These are phyloP conservation scores for Pitangus sulphuratus DNA, from an alignment of 2,797 vertebrate genomes.

Conservation along the genomic window DNA sequence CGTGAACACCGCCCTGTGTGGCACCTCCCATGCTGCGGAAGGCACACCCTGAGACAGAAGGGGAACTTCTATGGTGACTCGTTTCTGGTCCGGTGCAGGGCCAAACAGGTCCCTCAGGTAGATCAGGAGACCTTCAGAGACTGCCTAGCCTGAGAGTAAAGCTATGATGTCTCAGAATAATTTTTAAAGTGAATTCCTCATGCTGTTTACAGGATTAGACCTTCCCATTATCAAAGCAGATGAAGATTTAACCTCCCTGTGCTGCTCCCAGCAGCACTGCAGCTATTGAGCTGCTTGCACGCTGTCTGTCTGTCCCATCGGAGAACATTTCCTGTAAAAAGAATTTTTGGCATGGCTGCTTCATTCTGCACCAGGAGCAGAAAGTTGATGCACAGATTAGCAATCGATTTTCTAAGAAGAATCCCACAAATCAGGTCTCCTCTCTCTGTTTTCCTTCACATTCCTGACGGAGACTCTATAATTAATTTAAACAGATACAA, in stretches of 20 bases:
- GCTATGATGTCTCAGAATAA: background rate
- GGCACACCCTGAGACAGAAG: background rate
- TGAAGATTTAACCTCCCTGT: background rate
- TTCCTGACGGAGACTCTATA: slow-evolving; percentile 51
- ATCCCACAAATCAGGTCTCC: slow-evolving; percentile 40
- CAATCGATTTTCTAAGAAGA: slow-evolving; percentile 34
- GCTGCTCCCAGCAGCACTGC: background rate
- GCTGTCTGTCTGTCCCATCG: background rate
- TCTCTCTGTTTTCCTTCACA: slow-evolving; percentile 41
- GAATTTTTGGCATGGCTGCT: slow-evolving; percentile 8
- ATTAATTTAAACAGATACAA: slow-evolving; percentile 66
- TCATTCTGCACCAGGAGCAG: background rate
- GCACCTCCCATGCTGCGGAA: background rate
- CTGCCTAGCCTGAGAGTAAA: background rate
- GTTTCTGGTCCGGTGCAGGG: background rate
- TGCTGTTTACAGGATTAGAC: background rate
- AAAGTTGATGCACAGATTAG: slow-evolving; percentile 28
- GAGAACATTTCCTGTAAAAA: slow-evolving; percentile 39
- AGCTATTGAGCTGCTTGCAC: background rate
- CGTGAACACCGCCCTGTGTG: background rate
- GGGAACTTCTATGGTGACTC: background rate
- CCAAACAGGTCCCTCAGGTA: background rate
- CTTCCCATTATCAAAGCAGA: background rate
- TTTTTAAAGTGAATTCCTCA: background rate
- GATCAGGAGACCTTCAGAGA: background rate